phyloP scores from a whole-genome alignment of 2,797 vertebrate species.

The Allobates femoralis region DNA sequence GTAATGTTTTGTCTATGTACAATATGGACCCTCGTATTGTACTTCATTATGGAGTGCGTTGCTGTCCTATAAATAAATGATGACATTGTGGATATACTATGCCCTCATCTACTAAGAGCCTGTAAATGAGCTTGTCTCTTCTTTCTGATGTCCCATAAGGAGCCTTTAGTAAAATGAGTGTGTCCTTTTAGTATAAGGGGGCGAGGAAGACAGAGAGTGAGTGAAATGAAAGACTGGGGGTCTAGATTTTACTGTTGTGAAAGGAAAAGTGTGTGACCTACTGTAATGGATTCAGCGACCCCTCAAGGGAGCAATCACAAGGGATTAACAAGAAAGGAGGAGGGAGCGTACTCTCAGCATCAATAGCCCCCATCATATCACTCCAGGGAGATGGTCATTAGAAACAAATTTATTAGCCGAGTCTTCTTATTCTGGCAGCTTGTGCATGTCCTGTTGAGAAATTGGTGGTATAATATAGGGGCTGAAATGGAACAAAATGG shows the following conservation, averaged over 20 bases:
- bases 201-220: background rate
- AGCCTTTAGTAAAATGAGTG: constrained; percentile 31
- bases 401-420: constrained; percentile 46
- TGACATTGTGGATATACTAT: constrained; percentile 23
- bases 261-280: constrained; percentile 31
- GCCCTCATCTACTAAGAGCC: constrained; percentile 46
- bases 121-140: constrained; percentile 36
- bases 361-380: constrained; percentile 26
- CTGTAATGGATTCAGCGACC: constrained; percentile 55
- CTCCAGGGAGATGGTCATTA: constrained; percentile 53
- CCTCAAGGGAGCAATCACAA: constrained; percentile 39
- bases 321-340: constrained; percentile 42
- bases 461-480: constrained; percentile 11
- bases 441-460: constrained; percentile 44
- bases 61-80: constrained; percentile 38
- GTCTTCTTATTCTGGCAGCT: constrained; percentile 47
- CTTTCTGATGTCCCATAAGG: constrained; percentile 32
- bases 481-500: background rate
- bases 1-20: background rate
- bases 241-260: constrained; percentile 27
- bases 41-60: constrained; percentile 16
- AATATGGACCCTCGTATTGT: background rate
- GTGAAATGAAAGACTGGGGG: constrained; percentile 8
- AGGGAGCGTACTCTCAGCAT: constrained; percentile 28
- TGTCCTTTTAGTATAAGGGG: constrained; percentile 22